A percentile compares a stretch with the other conserved stretches of the same genome.
phyloP scores from a whole-genome alignment of 2,888 invertebrate genomes.

The Ctena decussata region DNA sequence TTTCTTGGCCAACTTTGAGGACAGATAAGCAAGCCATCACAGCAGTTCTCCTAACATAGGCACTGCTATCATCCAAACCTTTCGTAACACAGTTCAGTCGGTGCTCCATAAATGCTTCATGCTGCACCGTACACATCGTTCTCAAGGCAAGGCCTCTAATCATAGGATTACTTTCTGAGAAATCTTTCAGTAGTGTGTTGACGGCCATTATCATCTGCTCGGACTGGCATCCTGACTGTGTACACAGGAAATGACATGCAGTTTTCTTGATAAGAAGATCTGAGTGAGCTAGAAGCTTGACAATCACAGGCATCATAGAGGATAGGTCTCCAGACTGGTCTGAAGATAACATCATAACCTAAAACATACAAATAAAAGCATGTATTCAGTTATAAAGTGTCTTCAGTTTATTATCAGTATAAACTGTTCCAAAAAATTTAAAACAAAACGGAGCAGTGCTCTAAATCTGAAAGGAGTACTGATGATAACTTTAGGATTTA shows the following conservation, averaged over 20 bases:
- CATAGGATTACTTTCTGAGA: constrained; percentile 84
- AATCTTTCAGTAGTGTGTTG: constrained; percentile 84
- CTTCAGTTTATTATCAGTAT: no score
- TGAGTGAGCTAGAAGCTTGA: constrained; percentile 81
- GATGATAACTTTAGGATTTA: no score
- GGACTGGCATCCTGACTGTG: constrained; percentile 67
- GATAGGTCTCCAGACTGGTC: constrained; percentile 64
- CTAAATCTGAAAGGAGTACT: no score
- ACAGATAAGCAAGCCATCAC: constrained; percentile 62
- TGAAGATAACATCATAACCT: constrained; percentile 63
- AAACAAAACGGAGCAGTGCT: no score
- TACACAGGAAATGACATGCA: constrained; percentile 75
- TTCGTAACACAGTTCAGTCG: constrained; percentile 64
- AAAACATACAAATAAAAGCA: constrained; percentile 3
- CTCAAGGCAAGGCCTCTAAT: constrained; percentile 82
- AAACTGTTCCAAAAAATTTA: no score
- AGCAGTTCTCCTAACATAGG: constrained; percentile 83
- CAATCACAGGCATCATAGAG: constrained; percentile 75
- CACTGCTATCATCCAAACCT: constrained; percentile 82
- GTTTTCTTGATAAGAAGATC: constrained; percentile 82
- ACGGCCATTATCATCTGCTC: constrained; percentile 83
- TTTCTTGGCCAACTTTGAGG: background rate
- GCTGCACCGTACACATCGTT: constrained; percentile 77
- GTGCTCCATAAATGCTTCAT: constrained; percentile 76
- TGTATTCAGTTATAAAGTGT: no score